phyloP scores from a whole-genome alignment of 2,797 vertebrate species.

The Ispidina picta region DNA sequence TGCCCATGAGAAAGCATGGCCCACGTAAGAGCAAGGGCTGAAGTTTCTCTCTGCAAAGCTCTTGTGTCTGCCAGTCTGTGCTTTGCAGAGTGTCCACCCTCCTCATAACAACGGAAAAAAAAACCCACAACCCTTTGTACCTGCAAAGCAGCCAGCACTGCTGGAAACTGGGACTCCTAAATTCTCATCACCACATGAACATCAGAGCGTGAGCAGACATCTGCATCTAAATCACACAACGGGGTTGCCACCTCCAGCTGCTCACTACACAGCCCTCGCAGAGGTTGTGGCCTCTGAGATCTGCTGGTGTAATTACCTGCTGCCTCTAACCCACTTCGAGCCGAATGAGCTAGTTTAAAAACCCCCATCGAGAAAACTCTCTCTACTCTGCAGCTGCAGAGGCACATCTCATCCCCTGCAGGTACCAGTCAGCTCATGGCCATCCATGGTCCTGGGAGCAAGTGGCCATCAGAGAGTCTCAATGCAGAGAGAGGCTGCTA shows the following conservation, averaged over 20 bases:
- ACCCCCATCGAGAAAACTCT: not conserved
- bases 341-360: not conserved
- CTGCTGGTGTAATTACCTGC: not conserved
- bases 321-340: constrained; percentile 42
- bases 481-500: not conserved
- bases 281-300: constrained; percentile 35
- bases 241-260: constrained; percentile 54
- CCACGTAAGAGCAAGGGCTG: constrained; percentile 10
- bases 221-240: constrained; percentile 48
- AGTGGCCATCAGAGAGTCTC: not conserved
- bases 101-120: not conserved
- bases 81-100: constrained; percentile 22
- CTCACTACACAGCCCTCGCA: not conserved
- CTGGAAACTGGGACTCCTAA: constrained; percentile 47
- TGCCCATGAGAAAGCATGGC: not conserved
- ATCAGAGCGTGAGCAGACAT: constrained; percentile 46
- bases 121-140: not conserved
- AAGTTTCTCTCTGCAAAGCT: not conserved
- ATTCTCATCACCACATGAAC: not conserved
- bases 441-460: accelerated
- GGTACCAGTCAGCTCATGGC: not conserved
- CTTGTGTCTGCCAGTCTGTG: not conserved
- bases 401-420: accelerated
- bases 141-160: constrained; percentile 1
- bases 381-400: not conserved